Percentiles rank a stretch among this genome's conserved stretches.
Conservation (phyloP, 2,797 vertebrate species). For the Atherinosoma microstoma region DNA sequence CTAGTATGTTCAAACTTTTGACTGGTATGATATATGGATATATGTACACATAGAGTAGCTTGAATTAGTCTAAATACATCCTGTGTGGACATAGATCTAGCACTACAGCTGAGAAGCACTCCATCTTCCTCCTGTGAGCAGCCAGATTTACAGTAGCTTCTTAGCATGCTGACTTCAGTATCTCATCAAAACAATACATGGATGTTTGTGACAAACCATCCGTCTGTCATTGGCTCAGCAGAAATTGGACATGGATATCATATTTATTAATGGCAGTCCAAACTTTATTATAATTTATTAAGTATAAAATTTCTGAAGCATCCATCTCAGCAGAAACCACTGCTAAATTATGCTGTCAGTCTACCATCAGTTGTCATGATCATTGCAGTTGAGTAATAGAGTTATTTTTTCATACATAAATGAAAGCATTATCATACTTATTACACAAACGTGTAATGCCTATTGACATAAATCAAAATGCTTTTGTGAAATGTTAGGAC, state of each 20-base stretch:
- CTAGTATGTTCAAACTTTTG: too few species aligned
- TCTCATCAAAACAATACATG: not conserved
- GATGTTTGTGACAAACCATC: not conserved
- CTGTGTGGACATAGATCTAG: too few species aligned
- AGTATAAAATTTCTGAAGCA: slow-evolving; percentile 5
- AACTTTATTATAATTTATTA: slow-evolving; percentile 9
- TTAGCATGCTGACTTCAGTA: not conserved
- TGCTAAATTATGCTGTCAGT: slow-evolving; percentile 32
- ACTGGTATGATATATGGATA: too few species aligned
- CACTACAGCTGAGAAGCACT: not conserved
- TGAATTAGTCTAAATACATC: too few species aligned
- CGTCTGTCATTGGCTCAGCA: too few species aligned
- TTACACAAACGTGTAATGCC: slow-evolving; percentile 2
- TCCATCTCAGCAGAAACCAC: slow-evolving; percentile 11
- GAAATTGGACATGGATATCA: not conserved
- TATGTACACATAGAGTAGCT: too few species aligned
- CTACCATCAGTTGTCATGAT: slow-evolving; percentile 38
- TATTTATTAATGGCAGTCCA: slow-evolving; percentile 6
- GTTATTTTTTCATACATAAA: slow-evolving; percentile 22
- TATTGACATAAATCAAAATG: slow-evolving; percentile 20
- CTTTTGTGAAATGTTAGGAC: slow-evolving; percentile 25
- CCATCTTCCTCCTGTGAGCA: not conserved
- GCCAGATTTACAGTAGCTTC: not conserved
- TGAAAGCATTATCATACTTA: slow-evolving; percentile 28
- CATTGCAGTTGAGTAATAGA: slow-evolving; percentile 9